phyloP scores from a whole-genome alignment of 2,888 invertebrate genomes.

The Metallyticus violacea region DNA sequence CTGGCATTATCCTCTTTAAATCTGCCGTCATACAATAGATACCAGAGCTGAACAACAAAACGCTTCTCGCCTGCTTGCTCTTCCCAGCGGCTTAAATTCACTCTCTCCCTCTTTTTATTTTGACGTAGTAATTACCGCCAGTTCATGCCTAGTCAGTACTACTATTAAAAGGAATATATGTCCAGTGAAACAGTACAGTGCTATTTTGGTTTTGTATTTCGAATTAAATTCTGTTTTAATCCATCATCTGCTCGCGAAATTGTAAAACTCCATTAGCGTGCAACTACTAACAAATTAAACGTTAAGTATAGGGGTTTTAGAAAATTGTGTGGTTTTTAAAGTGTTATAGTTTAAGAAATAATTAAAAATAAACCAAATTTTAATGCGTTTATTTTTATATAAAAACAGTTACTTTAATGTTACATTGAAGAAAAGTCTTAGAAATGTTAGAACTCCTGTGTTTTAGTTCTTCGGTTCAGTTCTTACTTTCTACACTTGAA shows the following conservation, averaged over 20 bases:
- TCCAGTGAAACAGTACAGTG: not conserved
- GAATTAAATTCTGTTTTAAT: not conserved
- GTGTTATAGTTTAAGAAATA: too few species aligned
- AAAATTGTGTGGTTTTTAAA: too few species aligned
- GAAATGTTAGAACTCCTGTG: too few species aligned
- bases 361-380: too few species aligned
- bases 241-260: not conserved
- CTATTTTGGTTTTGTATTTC: not conserved
- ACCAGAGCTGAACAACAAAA: too few species aligned
- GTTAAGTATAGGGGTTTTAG: too few species aligned
- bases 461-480: too few species aligned
- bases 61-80: not conserved
- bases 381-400: too few species aligned
- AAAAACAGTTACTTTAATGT: too few species aligned
- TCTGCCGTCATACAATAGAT: not conserved
- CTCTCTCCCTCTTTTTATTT: not conserved
- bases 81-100: not conserved
- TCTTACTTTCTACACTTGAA: too few species aligned
- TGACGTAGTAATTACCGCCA: not conserved
- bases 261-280: not conserved
- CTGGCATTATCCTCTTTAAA: not conserved
- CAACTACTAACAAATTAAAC: too few species aligned
- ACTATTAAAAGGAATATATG: not conserved
- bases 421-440: too few species aligned
- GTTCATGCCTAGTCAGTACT: not conserved